phyloP scores from a whole-genome alignment of 2,113 vertebrate genomes.

The Athene cunicularia region DNA sequence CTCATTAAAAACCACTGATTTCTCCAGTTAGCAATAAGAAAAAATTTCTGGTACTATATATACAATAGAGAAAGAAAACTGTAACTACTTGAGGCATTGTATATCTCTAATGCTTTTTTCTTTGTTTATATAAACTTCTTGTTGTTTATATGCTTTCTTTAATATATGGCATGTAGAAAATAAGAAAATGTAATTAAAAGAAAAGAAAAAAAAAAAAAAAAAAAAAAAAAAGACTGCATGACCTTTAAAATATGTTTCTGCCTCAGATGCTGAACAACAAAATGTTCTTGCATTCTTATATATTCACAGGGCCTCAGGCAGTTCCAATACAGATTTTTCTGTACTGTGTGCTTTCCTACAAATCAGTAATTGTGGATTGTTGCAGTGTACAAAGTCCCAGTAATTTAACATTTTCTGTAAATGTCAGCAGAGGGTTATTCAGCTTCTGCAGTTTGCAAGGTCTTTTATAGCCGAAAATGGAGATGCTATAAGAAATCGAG shows the following conservation, averaged over 20 bases:
- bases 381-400: conserved; percentile 1
- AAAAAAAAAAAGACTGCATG: neutral
- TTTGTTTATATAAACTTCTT: neutral
- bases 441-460: neutral
- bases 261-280: conserved; percentile 15
- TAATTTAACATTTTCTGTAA: conserved; percentile 67
- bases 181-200: neutral
- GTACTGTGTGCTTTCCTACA: neutral
- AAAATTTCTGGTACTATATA: neutral
- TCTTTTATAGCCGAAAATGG: neutral
- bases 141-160: neutral
- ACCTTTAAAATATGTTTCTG: conserved; percentile 62
- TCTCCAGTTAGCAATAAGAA: neutral
- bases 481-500: neutral
- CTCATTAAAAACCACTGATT: neutral
- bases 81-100: neutral
- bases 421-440: conserved; percentile 52
- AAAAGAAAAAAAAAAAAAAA: neutral
- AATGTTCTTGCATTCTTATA: conserved; percentile 18
- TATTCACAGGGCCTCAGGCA: conserved; percentile 51
- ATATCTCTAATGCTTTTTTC: neutral
- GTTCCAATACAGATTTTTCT: conserved; percentile 44
- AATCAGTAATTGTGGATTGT: conserved; percentile 47
- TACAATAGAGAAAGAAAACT: neutral
- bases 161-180: neutral